Conservation (phyloP, 2,888 invertebrate species). For the Lagria hirta region DNA sequence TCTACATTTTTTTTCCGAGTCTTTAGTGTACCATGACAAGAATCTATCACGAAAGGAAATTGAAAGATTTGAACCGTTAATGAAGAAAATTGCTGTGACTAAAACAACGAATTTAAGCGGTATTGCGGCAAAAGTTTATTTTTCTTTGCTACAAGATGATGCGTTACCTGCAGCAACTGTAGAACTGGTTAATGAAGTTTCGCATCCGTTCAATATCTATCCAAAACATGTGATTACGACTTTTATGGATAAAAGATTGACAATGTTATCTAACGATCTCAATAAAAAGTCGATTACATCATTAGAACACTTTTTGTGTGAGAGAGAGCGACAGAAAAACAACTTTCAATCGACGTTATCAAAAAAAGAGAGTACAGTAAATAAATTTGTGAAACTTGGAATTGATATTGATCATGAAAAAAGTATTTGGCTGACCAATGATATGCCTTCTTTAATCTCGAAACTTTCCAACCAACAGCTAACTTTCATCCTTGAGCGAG, state of each 20-base stretch:
- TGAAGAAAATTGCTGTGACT: slow-evolving; percentile 31
- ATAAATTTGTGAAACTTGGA: slow-evolving; percentile 10
- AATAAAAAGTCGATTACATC: slow-evolving; percentile 3
- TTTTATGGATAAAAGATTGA: no score
- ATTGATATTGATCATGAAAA: slow-evolving; percentile 19
- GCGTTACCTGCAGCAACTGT: slow-evolving; percentile 31
- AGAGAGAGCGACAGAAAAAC: no score
- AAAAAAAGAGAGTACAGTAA: slow-evolving; percentile 28
- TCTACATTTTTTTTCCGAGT: slow-evolving; percentile 39
- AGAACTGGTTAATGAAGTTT: slow-evolving; percentile 29
- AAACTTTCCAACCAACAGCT: slow-evolving; percentile 22
- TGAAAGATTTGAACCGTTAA: slow-evolving; percentile 29
- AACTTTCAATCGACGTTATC: slow-evolving; percentile 36
- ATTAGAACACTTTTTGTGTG: slow-evolving; percentile 10
- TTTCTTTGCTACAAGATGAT: slow-evolving; percentile 28
- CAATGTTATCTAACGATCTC: slow-evolving; percentile 22
- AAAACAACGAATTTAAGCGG: slow-evolving; percentile 33
- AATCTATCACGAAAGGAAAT: slow-evolving; percentile 13
- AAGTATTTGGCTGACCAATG: slow-evolving; percentile 37
- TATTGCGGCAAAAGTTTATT: slow-evolving; percentile 33
- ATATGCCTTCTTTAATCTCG: slow-evolving; percentile 32
- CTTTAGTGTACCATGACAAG: slow-evolving; percentile 30
- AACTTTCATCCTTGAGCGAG: slow-evolving; percentile 26
- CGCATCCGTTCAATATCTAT: slow-evolving; percentile 25
- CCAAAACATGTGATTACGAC: no score